phyloP scores from a whole-genome alignment of 1,140 invertebrate genomes.

The Procambarus clarkii region DNA sequence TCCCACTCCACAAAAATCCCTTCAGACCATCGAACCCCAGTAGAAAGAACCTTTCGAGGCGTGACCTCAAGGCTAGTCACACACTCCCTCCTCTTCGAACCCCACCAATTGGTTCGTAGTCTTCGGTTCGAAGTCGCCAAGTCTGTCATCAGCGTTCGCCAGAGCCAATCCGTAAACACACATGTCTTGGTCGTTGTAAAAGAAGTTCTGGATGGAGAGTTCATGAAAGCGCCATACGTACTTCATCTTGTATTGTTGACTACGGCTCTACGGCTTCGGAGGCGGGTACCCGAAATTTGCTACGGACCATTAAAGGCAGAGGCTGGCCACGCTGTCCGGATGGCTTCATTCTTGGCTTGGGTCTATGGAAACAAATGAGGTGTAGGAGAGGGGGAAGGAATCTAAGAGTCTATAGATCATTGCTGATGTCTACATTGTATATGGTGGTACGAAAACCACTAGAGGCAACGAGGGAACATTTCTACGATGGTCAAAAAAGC shows the following conservation, averaged over 20 bases:
- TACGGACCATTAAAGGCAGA: slow-evolving; percentile 32
- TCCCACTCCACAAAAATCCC: not conserved
- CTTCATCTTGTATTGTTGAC: slow-evolving; percentile 46
- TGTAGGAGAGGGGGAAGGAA: not conserved
- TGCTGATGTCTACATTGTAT: not conserved
- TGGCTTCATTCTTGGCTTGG: slow-evolving; percentile 18
- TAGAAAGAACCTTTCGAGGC: not conserved
- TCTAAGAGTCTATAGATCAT: not conserved
- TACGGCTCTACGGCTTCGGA: not conserved
- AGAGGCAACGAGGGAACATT: not conserved
- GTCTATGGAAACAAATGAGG: not conserved
- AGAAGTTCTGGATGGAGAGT: not conserved
- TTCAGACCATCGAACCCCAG: not conserved
- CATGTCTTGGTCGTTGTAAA: not conserved
- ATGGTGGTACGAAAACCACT: not conserved
- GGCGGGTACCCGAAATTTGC: slow-evolving; percentile 34
- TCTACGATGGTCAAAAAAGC: not conserved
- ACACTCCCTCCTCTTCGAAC: not conserved
- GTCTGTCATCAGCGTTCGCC: not conserved
- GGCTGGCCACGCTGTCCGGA: slow-evolving; percentile 24
- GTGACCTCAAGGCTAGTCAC: too few relatives aligned
- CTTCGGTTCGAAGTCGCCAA: not conserved
- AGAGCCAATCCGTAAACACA: slow-evolving; percentile 20
- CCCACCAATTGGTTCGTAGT: not conserved
- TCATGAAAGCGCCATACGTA: slow-evolving; percentile 41